Base-by-base conservation (phyloP, 2,888 invertebrate species). In the Cerastis leucographa region DNA sequence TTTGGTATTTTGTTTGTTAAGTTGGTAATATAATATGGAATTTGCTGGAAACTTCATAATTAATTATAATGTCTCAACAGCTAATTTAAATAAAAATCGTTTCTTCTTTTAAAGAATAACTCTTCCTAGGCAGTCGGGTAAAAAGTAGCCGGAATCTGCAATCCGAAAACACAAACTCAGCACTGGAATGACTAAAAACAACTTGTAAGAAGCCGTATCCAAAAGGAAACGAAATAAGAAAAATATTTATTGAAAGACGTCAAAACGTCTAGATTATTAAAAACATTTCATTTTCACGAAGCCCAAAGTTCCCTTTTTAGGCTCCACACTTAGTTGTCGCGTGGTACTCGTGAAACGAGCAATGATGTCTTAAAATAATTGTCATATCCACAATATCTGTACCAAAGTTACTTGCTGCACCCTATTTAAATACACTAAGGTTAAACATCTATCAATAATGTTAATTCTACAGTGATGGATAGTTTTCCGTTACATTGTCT, bases 361-460 rank as follows among this genome's bases (percentile, higher is more conserved):
- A 9, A 0, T 17, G 6, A 29, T 29, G 9, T 29, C 8, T 1
- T 19, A 62, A 62, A 62, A 62, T 9, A 61, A 19, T 8, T 17
- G 17, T 42, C 44, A 7, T 6, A 42, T 56, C 8, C 61, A 25
- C 25, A 80, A 65, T 3, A 44, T 56, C 25, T 14, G 40, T 14
- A 14, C 25, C 9, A 12, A 65, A 46, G 29, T n/a, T 9, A 22
- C 35, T 44, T 1, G 44, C 6, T n/a, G 40, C 29, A n/a, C 65
- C 61, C 49, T 49, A 68, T 66, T 70, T 40, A 69, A 44, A 59
- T 44, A 42, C 25, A 62, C 11, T 40, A 56, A 67, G 42, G 81
- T 61, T 67, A 73, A 80, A 68, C 73, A 85, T 73, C 82, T 74
- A 85, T 85, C 86, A 85, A 78, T 84, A 74, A 65, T 67, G 77